These are phyloP conservation scores for Lingula anatina DNA, from an alignment of 2,888 invertebrate species.

Conservation along the genomic window DNA sequence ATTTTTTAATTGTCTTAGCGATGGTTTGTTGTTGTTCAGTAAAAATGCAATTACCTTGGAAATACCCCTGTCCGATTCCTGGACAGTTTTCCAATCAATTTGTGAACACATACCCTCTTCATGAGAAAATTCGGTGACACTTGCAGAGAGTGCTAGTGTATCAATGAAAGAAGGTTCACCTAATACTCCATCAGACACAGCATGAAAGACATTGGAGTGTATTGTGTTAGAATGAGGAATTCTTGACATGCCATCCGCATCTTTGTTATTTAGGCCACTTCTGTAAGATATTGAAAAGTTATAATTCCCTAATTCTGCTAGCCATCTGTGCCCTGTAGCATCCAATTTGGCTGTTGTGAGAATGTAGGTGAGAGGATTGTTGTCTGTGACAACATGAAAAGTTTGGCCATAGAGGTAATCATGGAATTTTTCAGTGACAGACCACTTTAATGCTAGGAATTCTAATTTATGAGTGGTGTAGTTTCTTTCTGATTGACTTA, in stretches of 20 bases:
- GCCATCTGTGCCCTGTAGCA: slow-evolving; percentile 9
- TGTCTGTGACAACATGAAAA: neutral
- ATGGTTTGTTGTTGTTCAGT: too few relatives aligned
- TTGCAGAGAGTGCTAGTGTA: too few relatives aligned
- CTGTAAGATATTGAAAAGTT: slow-evolving; percentile 3
- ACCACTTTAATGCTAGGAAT: neutral
- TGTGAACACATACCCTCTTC: too few relatives aligned
- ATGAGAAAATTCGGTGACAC: too few relatives aligned
- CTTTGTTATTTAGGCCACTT: slow-evolving; percentile 3
- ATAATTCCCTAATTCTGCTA: slow-evolving; percentile 5
- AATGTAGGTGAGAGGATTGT: slow-evolving; percentile 8
- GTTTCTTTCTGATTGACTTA: neutral
- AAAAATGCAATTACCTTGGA: too few relatives aligned
- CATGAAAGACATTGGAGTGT: too few relatives aligned
- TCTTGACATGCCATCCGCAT: slow-evolving; percentile 9
- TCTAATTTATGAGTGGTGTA: neutral
- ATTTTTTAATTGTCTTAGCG: neutral
- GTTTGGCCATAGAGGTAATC: neutral
- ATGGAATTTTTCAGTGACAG: neutral
- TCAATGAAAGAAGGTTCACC: too few relatives aligned
- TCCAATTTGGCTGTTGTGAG: slow-evolving; percentile 8
- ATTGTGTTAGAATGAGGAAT: neutral
- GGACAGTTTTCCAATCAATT: too few relatives aligned
- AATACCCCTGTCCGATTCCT: too few relatives aligned
- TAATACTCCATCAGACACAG: too few relatives aligned